Percentiles rank a stretch among this genome's conserved stretches.
Evolutionary conservation across 2,797 vertebrate species (phyloP).

Genomic region (Syncerus caffer): DNA sequence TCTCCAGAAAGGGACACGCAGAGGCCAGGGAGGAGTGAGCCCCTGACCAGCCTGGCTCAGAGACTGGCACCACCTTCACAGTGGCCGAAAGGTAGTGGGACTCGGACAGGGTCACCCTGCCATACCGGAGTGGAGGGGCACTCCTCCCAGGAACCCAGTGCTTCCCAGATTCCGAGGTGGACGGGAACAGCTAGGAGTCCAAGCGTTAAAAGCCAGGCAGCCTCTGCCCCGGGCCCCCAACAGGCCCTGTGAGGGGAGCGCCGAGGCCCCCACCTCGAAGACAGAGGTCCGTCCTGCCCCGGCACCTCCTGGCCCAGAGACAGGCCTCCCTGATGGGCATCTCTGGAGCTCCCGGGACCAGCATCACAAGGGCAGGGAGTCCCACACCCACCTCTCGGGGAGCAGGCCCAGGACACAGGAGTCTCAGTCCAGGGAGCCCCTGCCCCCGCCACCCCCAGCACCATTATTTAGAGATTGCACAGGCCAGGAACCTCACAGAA

Average conservation of each 20-base stretch:
- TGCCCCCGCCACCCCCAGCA: neutral
- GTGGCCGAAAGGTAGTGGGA: neutral
- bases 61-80: fast-evolving
- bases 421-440: neutral
- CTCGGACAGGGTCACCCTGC: fast-evolving
- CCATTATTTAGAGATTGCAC: fast-evolving
- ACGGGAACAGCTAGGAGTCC: neutral
- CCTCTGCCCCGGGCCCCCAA: neutral
- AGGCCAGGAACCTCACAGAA: no score
- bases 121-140: no score
- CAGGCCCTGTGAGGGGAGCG: fast-evolving
- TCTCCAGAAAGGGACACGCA: fast-evolving
- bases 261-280: neutral
- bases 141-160: neutral
- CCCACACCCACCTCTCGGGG: fast-evolving
- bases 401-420: neutral
- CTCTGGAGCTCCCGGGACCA: neutral
- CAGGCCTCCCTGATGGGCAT: fast-evolving
- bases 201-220: fast-evolving
- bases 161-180: fast-evolving
- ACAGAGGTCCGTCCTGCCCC: fast-evolving
- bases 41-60: neutral
- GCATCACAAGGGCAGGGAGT: fast-evolving
- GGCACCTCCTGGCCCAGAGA: fast-evolving
- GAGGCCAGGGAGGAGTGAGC: neutral